Percentiles rank a stretch among this genome's conserved stretches.
phyloP scores from a whole-genome alignment of 2,797 vertebrate species.

The Eidolon dupreanum region DNA sequence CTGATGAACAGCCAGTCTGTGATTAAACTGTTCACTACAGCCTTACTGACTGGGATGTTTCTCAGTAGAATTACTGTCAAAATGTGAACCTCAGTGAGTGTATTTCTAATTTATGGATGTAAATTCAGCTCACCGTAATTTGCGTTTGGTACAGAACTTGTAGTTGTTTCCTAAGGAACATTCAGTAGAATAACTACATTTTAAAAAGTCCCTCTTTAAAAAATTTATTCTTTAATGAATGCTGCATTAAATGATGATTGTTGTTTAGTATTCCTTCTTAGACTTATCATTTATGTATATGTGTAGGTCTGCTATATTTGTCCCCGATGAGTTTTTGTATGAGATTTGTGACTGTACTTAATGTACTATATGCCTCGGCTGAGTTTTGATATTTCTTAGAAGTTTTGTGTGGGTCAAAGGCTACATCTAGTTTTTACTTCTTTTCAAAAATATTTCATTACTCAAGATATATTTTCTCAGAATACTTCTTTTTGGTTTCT shows the following conservation, averaged over 20 bases:
- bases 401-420: not conserved
- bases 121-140: not conserved
- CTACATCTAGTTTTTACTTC: not conserved
- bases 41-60: not conserved
- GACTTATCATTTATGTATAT: not conserved
- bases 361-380: not conserved
- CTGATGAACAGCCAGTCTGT: not conserved
- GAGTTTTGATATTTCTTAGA: slow-evolving; percentile 15
- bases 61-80: slow-evolving; percentile 23
- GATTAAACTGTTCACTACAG: not conserved
- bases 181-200: not conserved
- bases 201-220: not conserved
- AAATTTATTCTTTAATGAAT: slow-evolving; percentile 9
- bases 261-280: slow-evolving; percentile 25
- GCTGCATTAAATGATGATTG: not conserved
- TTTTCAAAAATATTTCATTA: slow-evolving; percentile 27
- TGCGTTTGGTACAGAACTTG: not conserved
- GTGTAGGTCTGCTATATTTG: not conserved
- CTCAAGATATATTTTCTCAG: not conserved
- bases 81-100: not conserved
- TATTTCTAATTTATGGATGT: not conserved
- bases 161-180: not conserved
- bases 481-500: not conserved
- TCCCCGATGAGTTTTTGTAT: not conserved
- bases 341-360: not conserved